These are phyloP conservation scores for Cephus pygmeus DNA, from an alignment of 2,888 invertebrate genomes.

Conservation along the genomic window DNA sequence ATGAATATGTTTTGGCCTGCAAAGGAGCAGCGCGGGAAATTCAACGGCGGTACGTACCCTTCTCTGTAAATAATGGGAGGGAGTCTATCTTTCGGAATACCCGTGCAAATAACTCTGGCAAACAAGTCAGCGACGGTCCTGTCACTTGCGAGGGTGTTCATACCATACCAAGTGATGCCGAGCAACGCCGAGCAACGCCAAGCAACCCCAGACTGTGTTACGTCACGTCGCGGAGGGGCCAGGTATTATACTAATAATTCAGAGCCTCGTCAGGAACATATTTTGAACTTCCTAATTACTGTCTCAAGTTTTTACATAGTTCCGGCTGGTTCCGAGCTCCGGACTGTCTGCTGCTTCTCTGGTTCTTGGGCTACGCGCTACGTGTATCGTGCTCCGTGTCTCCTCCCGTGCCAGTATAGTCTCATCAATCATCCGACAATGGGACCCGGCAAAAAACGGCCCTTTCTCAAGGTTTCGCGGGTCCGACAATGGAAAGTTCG, in stretches of 20 bases:
- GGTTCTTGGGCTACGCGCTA: neutral
- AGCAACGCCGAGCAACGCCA: too few species aligned
- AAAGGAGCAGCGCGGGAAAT: neutral
- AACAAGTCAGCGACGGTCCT: neutral
- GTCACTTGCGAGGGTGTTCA: neutral
- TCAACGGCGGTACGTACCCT: neutral
- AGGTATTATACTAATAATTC: neutral
- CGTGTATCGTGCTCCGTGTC: neutral
- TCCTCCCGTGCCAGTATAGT: constrained; percentile 15
- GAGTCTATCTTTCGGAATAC: constrained; percentile 3
- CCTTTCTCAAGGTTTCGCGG: constrained; percentile 3
- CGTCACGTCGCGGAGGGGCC: neutral
- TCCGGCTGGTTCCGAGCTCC: neutral
- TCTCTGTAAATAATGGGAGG: constrained; percentile 2
- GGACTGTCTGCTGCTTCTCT: neutral
- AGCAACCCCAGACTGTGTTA: neutral
- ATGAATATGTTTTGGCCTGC: constrained; percentile 1
- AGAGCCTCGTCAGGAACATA: constrained; percentile 9
- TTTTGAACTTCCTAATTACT: constrained; percentile 20
- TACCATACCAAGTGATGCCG: neutral
- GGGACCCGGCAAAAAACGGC: constrained; percentile 28
- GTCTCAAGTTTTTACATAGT: constrained; percentile 22
- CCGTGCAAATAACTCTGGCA: neutral
- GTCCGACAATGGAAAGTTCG: constrained; percentile 56
- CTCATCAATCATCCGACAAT: constrained; percentile 46